Base-by-base conservation (phyloP, 2,113 vertebrate genomes). In the Hiodon tergisus region DNA sequence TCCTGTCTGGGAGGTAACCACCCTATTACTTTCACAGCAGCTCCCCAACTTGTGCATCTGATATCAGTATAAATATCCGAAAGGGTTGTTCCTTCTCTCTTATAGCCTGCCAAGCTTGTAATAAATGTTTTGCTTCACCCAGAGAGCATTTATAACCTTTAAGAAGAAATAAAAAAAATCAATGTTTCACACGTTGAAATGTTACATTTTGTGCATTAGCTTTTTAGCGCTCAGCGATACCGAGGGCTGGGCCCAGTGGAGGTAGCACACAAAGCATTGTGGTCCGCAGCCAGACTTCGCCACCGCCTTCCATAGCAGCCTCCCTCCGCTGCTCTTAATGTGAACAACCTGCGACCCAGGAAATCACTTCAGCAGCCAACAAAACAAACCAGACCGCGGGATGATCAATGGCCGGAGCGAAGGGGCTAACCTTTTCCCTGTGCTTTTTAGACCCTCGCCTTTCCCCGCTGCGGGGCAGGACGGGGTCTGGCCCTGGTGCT, bases 351-450 rank as follows among this genome's bases (percentile, higher is more conserved):
- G 57, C 54, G 4, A 60, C 46, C 16, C 70, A 8, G 70, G 70
- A 60, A 10, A 60, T 60, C 70, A 60, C 70, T 71, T 71, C n/a
- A 59, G 13, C 70, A 69, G 55, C 53, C 51, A 54, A 54, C 31
- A 14, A 14, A 8, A 53, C 68, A 46, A 55, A 69, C 68, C 4
- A 8, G 68, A 69, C 6, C 52, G 6, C 50, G 5, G 31, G 46
- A 13, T n/a, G 55, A 71, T 71, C 69, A 16, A 71, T 71, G 69
- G 69, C 10, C 5, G 31, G 31, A 31, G 6, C 13, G 6, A 55
- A 71, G 69, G 54, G 6, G 55, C 54, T 71, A 60, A 71, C 70
- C 70, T 71, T 71, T 60, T 4, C 31, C 57, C 31, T 2, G 11
- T 60, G 46, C 70, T 71, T 58, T 60, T 16, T 50, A 48, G 2